Evolutionary conservation across 2,888 invertebrate genomes (phyloP).

Genomic region (Drosophila neotestacea): DNA sequence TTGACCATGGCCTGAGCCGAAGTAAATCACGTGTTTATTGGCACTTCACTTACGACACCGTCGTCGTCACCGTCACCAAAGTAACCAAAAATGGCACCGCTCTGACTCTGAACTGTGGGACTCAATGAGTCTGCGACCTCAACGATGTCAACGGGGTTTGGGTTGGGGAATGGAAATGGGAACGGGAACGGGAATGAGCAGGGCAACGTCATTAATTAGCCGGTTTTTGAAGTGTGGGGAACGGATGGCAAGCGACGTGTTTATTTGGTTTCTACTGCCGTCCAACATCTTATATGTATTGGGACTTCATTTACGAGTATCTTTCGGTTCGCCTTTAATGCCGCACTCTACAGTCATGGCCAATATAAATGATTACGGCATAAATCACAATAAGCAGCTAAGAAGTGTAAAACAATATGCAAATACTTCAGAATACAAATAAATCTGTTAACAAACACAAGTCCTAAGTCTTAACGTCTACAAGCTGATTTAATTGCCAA

Average conservation of each 20-base stretch:
- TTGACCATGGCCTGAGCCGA: slow-evolving; percentile 56
- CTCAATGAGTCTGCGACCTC: slow-evolving; percentile 44
- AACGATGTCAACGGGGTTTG: neutral
- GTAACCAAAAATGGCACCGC: slow-evolving; percentile 76
- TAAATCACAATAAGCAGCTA: slow-evolving; percentile 3
- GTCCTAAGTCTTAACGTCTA: neutral
- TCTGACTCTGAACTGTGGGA: slow-evolving; percentile 32
- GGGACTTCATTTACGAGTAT: slow-evolving; percentile 67
- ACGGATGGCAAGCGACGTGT: slow-evolving; percentile 75
- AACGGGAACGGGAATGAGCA: slow-evolving; percentile 33
- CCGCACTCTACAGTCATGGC: slow-evolving; percentile 61
- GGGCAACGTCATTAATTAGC: slow-evolving; percentile 78
- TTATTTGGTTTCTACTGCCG: slow-evolving; percentile 68
- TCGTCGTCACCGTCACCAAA: slow-evolving; percentile 60
- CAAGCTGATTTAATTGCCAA: neutral
- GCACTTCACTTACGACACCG: slow-evolving; percentile 82
- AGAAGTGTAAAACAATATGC: neutral
- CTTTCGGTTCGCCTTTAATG: slow-evolving; percentile 58
- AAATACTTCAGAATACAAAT: neutral
- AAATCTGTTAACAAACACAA: neutral
- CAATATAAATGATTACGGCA: slow-evolving; percentile 17
- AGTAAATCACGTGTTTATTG: slow-evolving; percentile 84
- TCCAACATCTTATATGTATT: slow-evolving; percentile 41
- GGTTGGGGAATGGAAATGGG: slow-evolving; percentile 13
- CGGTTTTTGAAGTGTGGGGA: slow-evolving; percentile 74